Percentiles rank a stretch among this genome's conserved stretches.
phyloP scores from a whole-genome alignment of 2,888 invertebrate species.

The Lepidocyrtoides sp. region DNA sequence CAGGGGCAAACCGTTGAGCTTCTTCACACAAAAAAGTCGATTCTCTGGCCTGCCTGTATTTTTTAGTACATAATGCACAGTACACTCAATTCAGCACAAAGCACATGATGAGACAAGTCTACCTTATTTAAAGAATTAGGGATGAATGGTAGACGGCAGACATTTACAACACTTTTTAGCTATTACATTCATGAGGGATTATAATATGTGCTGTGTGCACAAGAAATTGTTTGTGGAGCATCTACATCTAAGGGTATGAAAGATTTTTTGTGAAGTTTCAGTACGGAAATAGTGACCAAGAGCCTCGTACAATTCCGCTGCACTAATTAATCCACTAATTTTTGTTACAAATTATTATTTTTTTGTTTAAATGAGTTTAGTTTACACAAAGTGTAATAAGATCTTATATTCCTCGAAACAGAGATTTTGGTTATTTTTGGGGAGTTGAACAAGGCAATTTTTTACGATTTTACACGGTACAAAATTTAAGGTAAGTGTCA shows the following conservation, averaged over 20 bases:
- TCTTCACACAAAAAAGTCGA: no score
- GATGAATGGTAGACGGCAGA: no score
- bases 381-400: not conserved
- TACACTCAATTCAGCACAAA: no score
- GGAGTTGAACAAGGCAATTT: not conserved
- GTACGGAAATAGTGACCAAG: conserved; percentile 70
- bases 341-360: not conserved
- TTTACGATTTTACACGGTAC: conserved; percentile 1
- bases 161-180: no score
- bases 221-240: not conserved
- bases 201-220: not conserved
- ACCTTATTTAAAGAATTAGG: no score
- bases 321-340: conserved; percentile 34
- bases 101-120: no score
- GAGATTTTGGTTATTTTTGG: not conserved
- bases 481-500: conserved; percentile 33
- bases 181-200: no score
- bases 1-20: no score
- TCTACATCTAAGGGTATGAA: no score
- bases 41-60: no score
- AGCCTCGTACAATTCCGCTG: conserved; percentile 60
- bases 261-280: conserved; percentile 36
- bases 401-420: not conserved
- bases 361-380: conserved; percentile 55
- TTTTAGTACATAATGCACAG: no score